Base-by-base conservation (phyloP, 2,888 invertebrate genomes). In the Biston stratarius region DNA sequence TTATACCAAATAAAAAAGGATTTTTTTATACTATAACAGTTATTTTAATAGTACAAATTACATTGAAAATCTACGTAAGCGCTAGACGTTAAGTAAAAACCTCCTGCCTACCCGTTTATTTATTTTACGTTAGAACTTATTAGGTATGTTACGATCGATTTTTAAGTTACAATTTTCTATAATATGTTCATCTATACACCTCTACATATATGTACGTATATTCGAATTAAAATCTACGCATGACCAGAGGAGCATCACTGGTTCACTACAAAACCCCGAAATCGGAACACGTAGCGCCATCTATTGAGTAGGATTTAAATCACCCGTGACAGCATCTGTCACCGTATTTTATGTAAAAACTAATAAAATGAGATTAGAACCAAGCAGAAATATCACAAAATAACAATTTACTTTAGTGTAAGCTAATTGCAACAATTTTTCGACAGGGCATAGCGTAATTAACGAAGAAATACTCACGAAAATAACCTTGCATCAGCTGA, bases 401-500 rank as follows among this genome's bases (percentile, higher is more conserved):
- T 8, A 14, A 6, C 3, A 38, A 56, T 56, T 63, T 38, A 15
- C 14, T 51, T 14, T 40, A 51, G 56, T 47, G n/a, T n/a, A 44
- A 56, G 33, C 9, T 14, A 7, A 2, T n/a, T 24, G 42, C 10
- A 7, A 55, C 10, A 12, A 10, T 60, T 47, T 40, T n/a, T 7
- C 10, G 10, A 0, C n/a, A 15, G 8, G 42, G 12, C 45, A 36
- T 34, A 10, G 14, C 51, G 49, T 61, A 73, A 74, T 67, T 68
- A 74, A 48, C 60, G 10, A 55, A 74, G 64, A 73, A 81, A 80
- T 87, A 88, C 85, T 85, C 76, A 87, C 84, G 68, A 78, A 79
- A 74, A 72, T 75, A 79, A 81, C 81, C 78, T 76, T 74, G 73
- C 68, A 87, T 62, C 88, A 89, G 86, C 87, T 92, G 92, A 87